A percentile compares a stretch with the other conserved stretches of the same genome.
Conservation (phyloP, 2,113 vertebrate species). For the Lutjanus erythropterus region DNA sequence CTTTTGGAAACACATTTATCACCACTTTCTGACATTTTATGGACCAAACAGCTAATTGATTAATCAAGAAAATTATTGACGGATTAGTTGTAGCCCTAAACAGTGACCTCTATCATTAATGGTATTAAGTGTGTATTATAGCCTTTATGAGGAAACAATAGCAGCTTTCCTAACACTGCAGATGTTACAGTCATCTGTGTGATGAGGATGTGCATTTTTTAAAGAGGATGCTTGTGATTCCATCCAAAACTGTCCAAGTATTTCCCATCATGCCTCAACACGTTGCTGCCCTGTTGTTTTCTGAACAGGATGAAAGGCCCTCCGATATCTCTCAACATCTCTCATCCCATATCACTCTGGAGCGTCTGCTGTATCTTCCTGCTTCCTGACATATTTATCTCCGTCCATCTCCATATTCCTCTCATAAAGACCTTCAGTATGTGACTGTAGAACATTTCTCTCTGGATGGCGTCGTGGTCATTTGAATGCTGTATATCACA, state of each 20-base stretch:
- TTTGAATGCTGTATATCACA: neutral
- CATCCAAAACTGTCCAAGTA: conserved; percentile 17
- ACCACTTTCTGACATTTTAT: too few species aligned
- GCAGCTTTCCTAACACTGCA: too few species aligned
- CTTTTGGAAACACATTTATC: too few species aligned
- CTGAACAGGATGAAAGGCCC: conserved; percentile 16
- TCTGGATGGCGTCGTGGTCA: neutral
- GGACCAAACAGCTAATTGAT: too few species aligned
- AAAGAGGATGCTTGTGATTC: conserved; percentile 52
- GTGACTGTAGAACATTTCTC: neutral
- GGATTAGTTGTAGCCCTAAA: too few species aligned
- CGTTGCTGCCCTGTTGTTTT: conserved; percentile 50
- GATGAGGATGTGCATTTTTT: neutral
- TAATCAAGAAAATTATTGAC: too few species aligned
- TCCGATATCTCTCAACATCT: conserved; percentile 27
- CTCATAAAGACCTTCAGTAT: neutral
- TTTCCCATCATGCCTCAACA: conserved; percentile 54
- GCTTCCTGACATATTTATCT: neutral
- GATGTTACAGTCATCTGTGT: neutral
- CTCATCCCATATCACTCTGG: neutral
- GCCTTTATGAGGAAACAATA: too few species aligned
- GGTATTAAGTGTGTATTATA: too few species aligned
- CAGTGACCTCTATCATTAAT: too few species aligned
- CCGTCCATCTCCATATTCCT: neutral
- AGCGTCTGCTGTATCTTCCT: neutral